A percentile compares a stretch with the other conserved stretches of the same genome.
Conservation (phyloP, 2,113 vertebrate genomes). For the Addax nasomaculatus region DNA sequence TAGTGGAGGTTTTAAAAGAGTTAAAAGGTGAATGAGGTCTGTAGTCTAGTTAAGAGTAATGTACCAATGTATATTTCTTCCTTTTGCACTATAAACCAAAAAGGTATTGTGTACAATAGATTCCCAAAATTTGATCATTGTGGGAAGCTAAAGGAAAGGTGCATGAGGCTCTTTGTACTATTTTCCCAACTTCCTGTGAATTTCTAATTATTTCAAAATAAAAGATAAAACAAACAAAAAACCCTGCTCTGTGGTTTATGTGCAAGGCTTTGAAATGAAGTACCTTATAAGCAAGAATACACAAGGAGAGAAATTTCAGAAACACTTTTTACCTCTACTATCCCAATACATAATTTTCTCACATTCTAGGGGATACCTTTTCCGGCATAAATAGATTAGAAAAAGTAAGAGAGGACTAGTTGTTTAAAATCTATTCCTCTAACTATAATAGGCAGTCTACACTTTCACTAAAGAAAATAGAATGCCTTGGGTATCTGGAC, state of each 20-base stretch:
- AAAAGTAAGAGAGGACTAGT: not conserved
- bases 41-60: not conserved
- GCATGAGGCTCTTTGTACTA: not conserved
- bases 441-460: not conserved
- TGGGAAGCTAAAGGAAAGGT: not conserved
- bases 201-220: conserved; percentile 24
- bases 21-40: not conserved
- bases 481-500: not conserved
- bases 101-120: not conserved
- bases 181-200: conserved; percentile 4
- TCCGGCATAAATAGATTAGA: not conserved
- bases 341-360: not conserved
- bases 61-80: not conserved
- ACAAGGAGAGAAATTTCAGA: conserved; percentile 19
- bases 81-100: conserved; percentile 8
- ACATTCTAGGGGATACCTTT: not conserved
- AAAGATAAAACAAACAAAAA: conserved; percentile 46
- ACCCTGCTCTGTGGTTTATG: not conserved
- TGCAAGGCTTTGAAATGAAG: not conserved
- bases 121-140: not conserved
- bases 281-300: not conserved
- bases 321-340: conserved; percentile 1
- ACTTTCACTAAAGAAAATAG: conserved; percentile 18
- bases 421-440: not conserved
- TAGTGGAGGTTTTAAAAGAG: not conserved